Conservation (phyloP, 2,888 invertebrate species). For the Lucinisca nassula region DNA sequence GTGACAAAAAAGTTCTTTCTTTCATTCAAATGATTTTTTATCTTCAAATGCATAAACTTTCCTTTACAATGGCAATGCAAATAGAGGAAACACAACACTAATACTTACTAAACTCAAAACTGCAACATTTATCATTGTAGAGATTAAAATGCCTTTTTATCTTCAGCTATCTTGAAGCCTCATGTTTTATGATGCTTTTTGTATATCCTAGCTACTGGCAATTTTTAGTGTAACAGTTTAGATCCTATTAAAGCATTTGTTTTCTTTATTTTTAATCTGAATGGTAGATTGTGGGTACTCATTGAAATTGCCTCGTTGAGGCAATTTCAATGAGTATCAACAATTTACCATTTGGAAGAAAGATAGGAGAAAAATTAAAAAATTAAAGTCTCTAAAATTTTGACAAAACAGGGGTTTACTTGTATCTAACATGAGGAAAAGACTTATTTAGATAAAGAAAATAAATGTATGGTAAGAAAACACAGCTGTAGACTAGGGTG, state of each 20-base stretch:
- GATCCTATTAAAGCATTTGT: too few species aligned
- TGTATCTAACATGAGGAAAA: not conserved
- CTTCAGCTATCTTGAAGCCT: not conserved
- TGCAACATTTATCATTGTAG: conserved; percentile 1
- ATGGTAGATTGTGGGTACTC: too few species aligned
- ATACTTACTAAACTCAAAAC: conserved; percentile 1
- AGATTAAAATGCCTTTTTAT: not conserved
- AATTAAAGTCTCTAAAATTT: too few species aligned
- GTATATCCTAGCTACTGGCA: not conserved
- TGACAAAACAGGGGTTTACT: too few species aligned
- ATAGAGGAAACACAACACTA: not conserved
- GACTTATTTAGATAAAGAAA: not conserved
- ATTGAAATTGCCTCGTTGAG: too few species aligned
- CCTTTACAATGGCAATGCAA: not conserved
- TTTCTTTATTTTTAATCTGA: too few species aligned
- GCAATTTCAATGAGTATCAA: too few species aligned
- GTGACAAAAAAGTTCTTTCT: too few species aligned
- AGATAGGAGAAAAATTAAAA: too few species aligned
- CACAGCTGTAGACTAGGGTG: not conserved
- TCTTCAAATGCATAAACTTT: not conserved
- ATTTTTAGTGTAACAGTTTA: too few species aligned
- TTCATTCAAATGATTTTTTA: not conserved
- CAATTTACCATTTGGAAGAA: too few species aligned
- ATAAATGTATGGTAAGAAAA: not conserved
- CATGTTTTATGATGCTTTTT: not conserved